phyloP scores from a whole-genome alignment of 2,888 invertebrate species.

The Brachypterus glaber region DNA sequence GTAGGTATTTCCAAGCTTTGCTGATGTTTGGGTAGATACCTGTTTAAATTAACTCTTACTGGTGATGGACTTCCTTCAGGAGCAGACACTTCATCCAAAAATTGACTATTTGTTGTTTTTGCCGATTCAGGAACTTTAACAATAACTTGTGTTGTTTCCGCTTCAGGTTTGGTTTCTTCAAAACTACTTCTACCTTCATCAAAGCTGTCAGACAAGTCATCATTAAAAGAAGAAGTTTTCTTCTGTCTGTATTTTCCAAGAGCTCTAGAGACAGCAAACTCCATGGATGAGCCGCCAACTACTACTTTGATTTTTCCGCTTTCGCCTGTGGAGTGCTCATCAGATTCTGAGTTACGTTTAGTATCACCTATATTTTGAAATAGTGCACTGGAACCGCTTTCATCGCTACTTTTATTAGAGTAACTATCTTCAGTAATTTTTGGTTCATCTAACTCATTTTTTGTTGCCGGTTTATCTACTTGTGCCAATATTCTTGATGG shows the following conservation, averaged over 20 bases:
- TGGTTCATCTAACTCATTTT: conserved; percentile 27
- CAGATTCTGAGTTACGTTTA: conserved; percentile 51
- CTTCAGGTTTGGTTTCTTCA: conserved; percentile 25
- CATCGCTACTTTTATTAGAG: conserved; percentile 49
- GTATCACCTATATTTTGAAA: conserved; percentile 69
- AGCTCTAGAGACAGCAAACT: conserved; percentile 75
- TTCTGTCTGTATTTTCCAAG: conserved; percentile 70
- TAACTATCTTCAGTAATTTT: conserved; percentile 47
- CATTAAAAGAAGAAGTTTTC: conserved; percentile 60
- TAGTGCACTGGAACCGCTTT: conserved; percentile 50
- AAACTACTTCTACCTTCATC: conserved; percentile 27
- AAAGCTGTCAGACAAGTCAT: conserved; percentile 47
- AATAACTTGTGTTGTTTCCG: conserved; percentile 27
- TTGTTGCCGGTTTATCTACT: conserved; percentile 20
- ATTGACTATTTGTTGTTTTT: conserved; percentile 32
- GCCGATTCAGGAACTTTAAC: too few relatives aligned
- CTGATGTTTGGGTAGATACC: conserved; percentile 59
- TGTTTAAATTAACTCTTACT: conserved; percentile 47
- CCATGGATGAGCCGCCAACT: conserved; percentile 65
- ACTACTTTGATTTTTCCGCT: conserved; percentile 44
- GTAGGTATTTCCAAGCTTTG: conserved; percentile 74
- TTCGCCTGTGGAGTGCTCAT: conserved; percentile 43
- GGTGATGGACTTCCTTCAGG: conserved; percentile 59
- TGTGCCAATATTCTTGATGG: conserved; percentile 19
- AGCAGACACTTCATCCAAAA: conserved; percentile 46